Evolutionary conservation across 2,113 vertebrate species (phyloP), one percentile per base, ranked within the genome.

Genomic region (Ceyx melanurus): DNA sequence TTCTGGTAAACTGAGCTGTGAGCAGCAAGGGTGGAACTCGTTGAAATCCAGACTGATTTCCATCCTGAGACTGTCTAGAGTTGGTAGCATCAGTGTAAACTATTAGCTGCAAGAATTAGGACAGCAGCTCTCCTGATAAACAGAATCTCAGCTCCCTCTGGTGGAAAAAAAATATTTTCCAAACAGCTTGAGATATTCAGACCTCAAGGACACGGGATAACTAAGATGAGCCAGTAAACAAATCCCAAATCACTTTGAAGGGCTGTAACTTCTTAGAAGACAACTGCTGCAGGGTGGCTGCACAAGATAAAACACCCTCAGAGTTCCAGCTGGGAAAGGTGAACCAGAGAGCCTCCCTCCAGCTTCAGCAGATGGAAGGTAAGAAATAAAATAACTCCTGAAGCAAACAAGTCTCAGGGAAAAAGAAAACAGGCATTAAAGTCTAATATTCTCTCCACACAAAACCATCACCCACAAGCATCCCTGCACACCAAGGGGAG

Each of bases 101-200:
- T 20, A 8, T 15, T 2, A 40, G 23, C n/a, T 19, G 31, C 18
- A 23, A 6, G 51, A n/a, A 5, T 8, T 17, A 13, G 20, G 20
- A 15, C 2, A 0, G 16, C 17, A 15, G n/a, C 3, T 9, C 4
- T 4, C 3, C 17, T 8, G n/a, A 66, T 73, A 82, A 75, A 56
- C 0, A 46, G 73, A 13, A 13, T 53, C 64, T 68, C 60, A 16
- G 93, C 95, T 87, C 94, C 95, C 91, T 89, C 96, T 94, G 74
- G 90, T 92, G 95, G 96, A 48, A 88, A 65, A 82, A 14, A 5
- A 12, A 0, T 37, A 31, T 56, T 85, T 82, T 61, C 75, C 60
- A 20, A 67, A 67, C 37, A 6, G 9, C 29, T 46, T 10, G 22
- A 54, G 8, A 40, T 61, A 76, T 54, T 5, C 61, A 28, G 10